These are phyloP conservation scores for Thymelicus acteon DNA, from an alignment of 2,888 invertebrate species.

Conservation along the genomic window DNA sequence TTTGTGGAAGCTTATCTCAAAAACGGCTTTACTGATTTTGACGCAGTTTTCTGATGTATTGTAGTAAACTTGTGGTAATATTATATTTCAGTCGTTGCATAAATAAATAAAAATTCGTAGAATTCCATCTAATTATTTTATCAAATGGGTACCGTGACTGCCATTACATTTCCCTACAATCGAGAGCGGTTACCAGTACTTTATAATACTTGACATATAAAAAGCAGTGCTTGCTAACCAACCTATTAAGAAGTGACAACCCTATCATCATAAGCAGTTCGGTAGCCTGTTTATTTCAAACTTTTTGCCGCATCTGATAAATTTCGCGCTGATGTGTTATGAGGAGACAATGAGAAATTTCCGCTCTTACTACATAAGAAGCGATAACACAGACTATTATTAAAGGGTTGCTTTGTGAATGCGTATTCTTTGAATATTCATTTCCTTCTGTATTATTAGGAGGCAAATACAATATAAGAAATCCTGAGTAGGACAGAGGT, in stretches of 20 bases:
- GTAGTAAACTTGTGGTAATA: too few species aligned
- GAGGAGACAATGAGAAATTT: slow-evolving; percentile 60
- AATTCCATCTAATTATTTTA: too few species aligned
- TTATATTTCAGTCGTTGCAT: too few species aligned
- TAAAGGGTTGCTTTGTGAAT: slow-evolving; percentile 28
- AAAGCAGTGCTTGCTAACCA: background rate
- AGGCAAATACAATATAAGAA: background rate
- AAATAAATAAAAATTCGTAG: too few species aligned
- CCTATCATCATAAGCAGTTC: slow-evolving; percentile 44
- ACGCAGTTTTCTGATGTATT: too few species aligned
- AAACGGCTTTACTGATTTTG: too few species aligned
- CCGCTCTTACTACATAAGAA: slow-evolving; percentile 48
- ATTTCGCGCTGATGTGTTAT: slow-evolving; percentile 63
- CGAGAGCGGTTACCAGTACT: too few species aligned
- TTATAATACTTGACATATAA: too few species aligned
- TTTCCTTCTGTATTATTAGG: slow-evolving; percentile 31
- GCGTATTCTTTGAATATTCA: slow-evolving; percentile 33
- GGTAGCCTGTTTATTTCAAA: slow-evolving; percentile 51
- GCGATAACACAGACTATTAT: slow-evolving; percentile 43
- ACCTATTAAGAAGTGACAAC: slow-evolving; percentile 20
- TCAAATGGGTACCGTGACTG: too few species aligned
- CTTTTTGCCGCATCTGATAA: slow-evolving; percentile 68
- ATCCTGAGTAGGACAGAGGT: background rate
- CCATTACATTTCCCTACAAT: too few species aligned
- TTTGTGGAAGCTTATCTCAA: too few species aligned